phyloP scores from a whole-genome alignment of 2,113 vertebrate genomes.

The Sminthopsis crassicaudata region DNA sequence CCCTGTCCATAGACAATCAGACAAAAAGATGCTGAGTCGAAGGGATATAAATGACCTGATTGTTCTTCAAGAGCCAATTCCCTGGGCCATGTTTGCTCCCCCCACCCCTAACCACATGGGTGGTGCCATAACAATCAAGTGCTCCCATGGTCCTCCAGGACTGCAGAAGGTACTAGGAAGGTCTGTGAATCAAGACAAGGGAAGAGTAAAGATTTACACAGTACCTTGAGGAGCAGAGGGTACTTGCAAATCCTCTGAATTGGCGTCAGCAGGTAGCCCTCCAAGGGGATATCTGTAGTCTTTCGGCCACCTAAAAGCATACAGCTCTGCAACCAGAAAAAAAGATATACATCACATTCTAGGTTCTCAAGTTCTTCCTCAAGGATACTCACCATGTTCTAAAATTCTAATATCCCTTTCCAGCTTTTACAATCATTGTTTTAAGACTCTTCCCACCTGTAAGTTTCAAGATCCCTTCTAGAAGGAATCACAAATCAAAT shows the following conservation, averaged over 20 bases:
- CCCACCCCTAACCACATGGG: not conserved
- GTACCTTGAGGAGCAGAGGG: constrained; percentile 97
- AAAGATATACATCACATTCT: not conserved
- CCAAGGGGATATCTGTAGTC: constrained; percentile 96
- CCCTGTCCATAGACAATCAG: not conserved
- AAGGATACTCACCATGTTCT: not conserved
- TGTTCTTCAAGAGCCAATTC: not conserved
- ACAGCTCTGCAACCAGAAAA: constrained; percentile 89
- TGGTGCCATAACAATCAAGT: not conserved
- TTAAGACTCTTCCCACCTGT: not conserved
- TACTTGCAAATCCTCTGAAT: constrained; percentile 99
- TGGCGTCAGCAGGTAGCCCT: constrained; percentile 96
- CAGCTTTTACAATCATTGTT: not conserved
- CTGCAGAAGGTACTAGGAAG: no score
- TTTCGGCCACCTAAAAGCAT: constrained; percentile 98
- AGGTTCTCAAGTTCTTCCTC: not conserved
- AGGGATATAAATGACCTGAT: not conserved
- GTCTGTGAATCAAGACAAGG: not conserved
- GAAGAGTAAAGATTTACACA: not conserved
- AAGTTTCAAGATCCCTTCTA: not conserved
- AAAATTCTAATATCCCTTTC: not conserved
- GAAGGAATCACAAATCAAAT: not conserved
- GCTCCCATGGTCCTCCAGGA: not conserved
- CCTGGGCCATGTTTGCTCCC: not conserved
- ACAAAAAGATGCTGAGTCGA: not conserved